phyloP scores from a whole-genome alignment of 92 coral and sea anemone genomes.

The Palythoa heliodiscus region DNA sequence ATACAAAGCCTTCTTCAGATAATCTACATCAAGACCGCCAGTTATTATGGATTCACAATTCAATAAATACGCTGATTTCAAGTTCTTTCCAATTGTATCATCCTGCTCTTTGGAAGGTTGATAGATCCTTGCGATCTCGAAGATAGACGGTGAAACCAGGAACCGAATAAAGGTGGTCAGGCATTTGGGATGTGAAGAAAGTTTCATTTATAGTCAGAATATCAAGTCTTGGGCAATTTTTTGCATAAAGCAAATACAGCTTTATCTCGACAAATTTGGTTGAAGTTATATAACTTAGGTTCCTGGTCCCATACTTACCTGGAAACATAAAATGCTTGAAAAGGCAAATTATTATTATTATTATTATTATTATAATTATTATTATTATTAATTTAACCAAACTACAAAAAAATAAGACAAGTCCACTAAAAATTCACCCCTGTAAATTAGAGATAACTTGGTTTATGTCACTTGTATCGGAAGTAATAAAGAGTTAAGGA shows the following conservation, averaged over 20 bases:
- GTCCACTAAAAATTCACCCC: too few relatives aligned
- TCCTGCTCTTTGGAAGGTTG: neutral
- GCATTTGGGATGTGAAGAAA: neutral
- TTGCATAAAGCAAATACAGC: neutral
- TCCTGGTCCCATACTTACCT: neutral
- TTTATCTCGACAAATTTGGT: slow-evolving; percentile 9
- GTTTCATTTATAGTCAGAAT: slow-evolving; percentile 12
- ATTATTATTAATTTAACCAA: too few relatives aligned
- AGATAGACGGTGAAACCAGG: neutral
- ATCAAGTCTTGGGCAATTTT: neutral
- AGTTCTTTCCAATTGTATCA: neutral
- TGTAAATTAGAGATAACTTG: too few relatives aligned
- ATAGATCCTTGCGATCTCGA: neutral
- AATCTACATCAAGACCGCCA: neutral
- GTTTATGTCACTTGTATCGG: too few relatives aligned
- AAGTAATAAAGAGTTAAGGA: too few relatives aligned
- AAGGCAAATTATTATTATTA: too few relatives aligned
- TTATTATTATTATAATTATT: too few relatives aligned
- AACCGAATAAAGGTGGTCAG: neutral
- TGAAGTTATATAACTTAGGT: neutral
- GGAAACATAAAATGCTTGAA: too few relatives aligned
- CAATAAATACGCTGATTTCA: neutral
- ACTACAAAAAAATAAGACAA: too few relatives aligned
- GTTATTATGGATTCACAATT: neutral
- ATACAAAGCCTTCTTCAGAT: neutral